Conservation (phyloP, 2,797 vertebrate species). For the Molossus alvarezi region DNA sequence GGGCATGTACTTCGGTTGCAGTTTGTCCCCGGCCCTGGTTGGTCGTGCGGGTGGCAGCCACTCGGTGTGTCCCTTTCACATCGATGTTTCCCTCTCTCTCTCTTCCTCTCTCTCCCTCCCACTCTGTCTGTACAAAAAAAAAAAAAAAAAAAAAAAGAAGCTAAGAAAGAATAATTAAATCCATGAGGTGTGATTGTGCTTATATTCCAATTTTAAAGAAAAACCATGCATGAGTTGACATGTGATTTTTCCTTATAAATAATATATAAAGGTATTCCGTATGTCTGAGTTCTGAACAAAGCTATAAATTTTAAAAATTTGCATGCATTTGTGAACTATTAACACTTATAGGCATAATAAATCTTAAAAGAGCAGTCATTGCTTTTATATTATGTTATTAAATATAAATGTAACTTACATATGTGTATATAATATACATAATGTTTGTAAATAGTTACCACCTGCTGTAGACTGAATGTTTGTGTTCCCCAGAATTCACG, state of each 20-base stretch:
- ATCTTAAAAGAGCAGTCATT: background rate
- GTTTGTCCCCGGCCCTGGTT: too few species aligned
- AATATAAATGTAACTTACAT: background rate
- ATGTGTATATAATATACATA: background rate
- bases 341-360: background rate
- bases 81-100: too few species aligned
- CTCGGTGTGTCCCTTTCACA: too few species aligned
- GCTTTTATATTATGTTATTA: background rate
- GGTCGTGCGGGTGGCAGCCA: too few species aligned
- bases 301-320: background rate
- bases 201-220: conserved; percentile 8
- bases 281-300: background rate
- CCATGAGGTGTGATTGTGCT: background rate
- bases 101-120: too few species aligned
- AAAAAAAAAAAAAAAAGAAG: conserved; percentile 54
- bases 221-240: background rate
- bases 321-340: background rate
- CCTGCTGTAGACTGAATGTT: background rate
- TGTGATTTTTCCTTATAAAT: conserved; percentile 21
- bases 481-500: background rate
- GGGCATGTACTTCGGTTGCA: too few species aligned
- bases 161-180: conserved; percentile 61
- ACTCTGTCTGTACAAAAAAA: too few species aligned
- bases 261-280: conserved; percentile 39
- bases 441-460: background rate